phyloP scores from a whole-genome alignment of 2,888 invertebrate species.

The Deilephila elpenor region DNA sequence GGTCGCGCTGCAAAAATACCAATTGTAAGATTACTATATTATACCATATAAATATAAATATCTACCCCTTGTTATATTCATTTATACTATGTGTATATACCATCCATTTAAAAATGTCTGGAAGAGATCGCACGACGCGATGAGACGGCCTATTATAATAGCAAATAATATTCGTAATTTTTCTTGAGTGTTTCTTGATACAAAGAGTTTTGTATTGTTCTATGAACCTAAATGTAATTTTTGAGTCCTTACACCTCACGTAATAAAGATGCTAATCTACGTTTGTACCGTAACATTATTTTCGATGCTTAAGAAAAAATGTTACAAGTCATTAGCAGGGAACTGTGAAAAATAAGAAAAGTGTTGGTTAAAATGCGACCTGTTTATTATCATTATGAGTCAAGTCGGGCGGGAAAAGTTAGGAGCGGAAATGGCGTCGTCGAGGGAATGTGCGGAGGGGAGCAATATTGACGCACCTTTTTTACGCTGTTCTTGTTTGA shows the following conservation, averaged over 20 bases:
- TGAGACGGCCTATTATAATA: no score
- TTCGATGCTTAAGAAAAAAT: neutral
- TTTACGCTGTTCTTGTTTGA: constrained; percentile 63
- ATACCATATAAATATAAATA: neutral
- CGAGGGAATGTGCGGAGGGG: constrained; percentile 51
- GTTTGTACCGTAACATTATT: constrained; percentile 1
- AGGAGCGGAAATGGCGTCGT: constrained; percentile 75
- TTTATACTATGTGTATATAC: no score
- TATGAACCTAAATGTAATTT: neutral
- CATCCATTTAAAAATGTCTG: no score
- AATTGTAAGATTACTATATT: neutral
- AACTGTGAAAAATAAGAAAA: constrained; percentile 64
- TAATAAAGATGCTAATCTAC: neutral
- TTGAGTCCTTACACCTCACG: neutral
- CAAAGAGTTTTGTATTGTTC: no score
- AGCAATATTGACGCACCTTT: constrained; percentile 61
- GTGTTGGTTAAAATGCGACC: constrained; percentile 68
- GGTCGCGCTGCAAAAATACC: constrained; percentile 60
- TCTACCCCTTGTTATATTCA: no score
- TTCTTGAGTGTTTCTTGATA: no score
- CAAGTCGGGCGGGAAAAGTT: constrained; percentile 73
- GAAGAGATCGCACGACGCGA: no score
- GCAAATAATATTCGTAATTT: no score
- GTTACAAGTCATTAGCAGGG: constrained; percentile 68
- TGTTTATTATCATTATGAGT: constrained; percentile 78